phyloP scores from a whole-genome alignment of 2,888 invertebrate species.

The Physocephala rufipes region DNA sequence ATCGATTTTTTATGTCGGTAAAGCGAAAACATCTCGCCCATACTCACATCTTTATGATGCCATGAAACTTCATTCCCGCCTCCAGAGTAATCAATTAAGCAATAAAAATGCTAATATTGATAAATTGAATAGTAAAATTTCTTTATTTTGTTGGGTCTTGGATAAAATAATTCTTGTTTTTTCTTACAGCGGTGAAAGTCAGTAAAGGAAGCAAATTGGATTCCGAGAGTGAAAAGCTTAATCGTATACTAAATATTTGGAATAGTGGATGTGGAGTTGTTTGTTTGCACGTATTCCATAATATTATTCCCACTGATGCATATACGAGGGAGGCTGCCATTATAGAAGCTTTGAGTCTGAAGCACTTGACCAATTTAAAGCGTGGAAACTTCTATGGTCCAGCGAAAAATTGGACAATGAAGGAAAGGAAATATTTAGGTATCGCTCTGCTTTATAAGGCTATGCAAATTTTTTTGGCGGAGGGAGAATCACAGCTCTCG shows the following conservation, averaged over 20 bases:
- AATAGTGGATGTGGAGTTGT: constrained; percentile 82
- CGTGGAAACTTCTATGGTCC: constrained; percentile 85
- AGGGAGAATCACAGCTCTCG: constrained; percentile 88
- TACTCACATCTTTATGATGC: constrained; percentile 93
- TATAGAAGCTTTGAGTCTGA: constrained; percentile 85
- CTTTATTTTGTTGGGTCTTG: neutral
- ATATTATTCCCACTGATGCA: constrained; percentile 90
- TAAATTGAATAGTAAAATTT: constrained; percentile 46
- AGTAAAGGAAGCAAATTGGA: neutral
- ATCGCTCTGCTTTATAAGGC: constrained; percentile 82
- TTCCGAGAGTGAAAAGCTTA: constrained; percentile 70
- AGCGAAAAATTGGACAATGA: constrained; percentile 76
- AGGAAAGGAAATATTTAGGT: constrained; percentile 78
- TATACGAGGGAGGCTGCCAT: constrained; percentile 94
- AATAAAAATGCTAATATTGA: constrained; percentile 38
- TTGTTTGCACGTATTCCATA: constrained; percentile 90
- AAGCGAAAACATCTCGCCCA: constrained; percentile 89
- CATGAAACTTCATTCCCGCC: constrained; percentile 66
- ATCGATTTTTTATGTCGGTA: constrained; percentile 95
- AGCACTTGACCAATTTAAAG: constrained; percentile 81
- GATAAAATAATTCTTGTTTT: neutral
- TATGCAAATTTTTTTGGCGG: constrained; percentile 82
- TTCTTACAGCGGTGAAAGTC: constrained; percentile 39
- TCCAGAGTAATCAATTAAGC: constrained; percentile 39
- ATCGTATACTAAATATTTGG: constrained; percentile 90